Base-by-base conservation (phyloP, 2,797 vertebrate species). In the Characodon lateralis region DNA sequence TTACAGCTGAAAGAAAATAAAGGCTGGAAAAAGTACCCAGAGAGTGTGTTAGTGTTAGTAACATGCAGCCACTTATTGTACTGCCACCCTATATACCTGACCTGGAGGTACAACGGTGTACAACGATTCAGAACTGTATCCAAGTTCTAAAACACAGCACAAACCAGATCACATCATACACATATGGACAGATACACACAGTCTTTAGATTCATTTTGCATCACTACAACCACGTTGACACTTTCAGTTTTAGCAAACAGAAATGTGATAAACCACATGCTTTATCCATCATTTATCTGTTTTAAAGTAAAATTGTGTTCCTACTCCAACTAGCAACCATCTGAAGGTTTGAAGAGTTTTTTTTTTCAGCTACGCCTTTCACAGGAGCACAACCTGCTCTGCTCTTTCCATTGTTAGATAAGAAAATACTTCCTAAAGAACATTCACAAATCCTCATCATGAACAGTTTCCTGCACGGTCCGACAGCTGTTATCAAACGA, bases 91-190 rank as follows among this genome's bases (percentile, higher is more conserved):
- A 75, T 78, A 81, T 92, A 93, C 87, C 89, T 93, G 91, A 94
- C 93, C 93, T 95, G 90, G 84, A 85, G 91, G 91, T 75, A 92
- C 71, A 86, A 53, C 76, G 88, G 89, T 90, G 91, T 81, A 91
- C 81, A 94, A 84, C 9, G 89, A 90, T 87, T 93, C 93, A 71
- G 94, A 83, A 87, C 87, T 93, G 92, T 91, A 87, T 88, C 91
- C 94, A 72, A 89, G 84, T 46, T 90, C 92, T 94, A 92, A 87
- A 94, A 94, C 89, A 94, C 80, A 92, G 73, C 87, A 91, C 73
- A 91, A 14, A 79, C 65, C 69, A 78, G 41, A 82, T 80, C 66
- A 89, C 72, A 87, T 77, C 50, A 78, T n/a, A 76, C 76, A 31
- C 56, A 75, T 56, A 55, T 59, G 43, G 51, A n/a, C 35, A 72